These are phyloP conservation scores for Periophthalmodon schlosseri DNA, from an alignment of 2,113 vertebrate genomes.

Conservation along the genomic window DNA sequence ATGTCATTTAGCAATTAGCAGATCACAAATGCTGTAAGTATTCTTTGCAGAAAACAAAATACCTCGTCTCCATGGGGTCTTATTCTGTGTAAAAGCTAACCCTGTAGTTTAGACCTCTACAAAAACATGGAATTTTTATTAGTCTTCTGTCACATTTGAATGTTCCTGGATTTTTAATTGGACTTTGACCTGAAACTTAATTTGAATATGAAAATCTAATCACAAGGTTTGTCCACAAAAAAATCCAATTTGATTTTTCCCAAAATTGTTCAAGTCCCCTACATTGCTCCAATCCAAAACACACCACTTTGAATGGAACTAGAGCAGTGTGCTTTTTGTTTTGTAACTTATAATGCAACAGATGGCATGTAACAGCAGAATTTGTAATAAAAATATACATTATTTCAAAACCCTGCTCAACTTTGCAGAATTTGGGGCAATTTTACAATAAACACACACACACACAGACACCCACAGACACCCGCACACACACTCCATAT, in stretches of 20 bases:
- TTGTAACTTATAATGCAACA: constrained; percentile 32
- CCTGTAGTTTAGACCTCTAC: too few species aligned
- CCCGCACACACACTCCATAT: constrained; percentile 11
- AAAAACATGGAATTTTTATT: too few species aligned
- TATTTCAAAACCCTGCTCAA: constrained; percentile 29
- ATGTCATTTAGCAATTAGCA: too few species aligned
- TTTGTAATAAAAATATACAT: constrained; percentile 5
- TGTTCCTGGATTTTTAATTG: background rate
- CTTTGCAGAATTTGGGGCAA: constrained; percentile 55
- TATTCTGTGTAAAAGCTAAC: too few species aligned
- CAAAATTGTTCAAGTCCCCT: background rate
- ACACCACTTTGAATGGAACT: background rate
- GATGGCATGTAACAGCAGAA: constrained; percentile 8
- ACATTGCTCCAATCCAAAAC: background rate
- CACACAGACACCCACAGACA: constrained; percentile 31
- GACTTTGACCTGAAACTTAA: background rate
- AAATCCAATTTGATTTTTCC: background rate
- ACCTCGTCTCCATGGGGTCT: too few species aligned
- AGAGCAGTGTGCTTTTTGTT: background rate
- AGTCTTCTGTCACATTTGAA: background rate
- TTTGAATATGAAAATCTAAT: background rate
- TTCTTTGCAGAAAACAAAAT: too few species aligned
- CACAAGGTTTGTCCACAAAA: background rate
- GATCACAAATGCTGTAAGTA: too few species aligned
- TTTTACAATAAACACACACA: constrained; percentile 52